These are phyloP conservation scores for Passer domesticus DNA, from an alignment of 2,113 vertebrate species.

Conservation along the genomic window DNA sequence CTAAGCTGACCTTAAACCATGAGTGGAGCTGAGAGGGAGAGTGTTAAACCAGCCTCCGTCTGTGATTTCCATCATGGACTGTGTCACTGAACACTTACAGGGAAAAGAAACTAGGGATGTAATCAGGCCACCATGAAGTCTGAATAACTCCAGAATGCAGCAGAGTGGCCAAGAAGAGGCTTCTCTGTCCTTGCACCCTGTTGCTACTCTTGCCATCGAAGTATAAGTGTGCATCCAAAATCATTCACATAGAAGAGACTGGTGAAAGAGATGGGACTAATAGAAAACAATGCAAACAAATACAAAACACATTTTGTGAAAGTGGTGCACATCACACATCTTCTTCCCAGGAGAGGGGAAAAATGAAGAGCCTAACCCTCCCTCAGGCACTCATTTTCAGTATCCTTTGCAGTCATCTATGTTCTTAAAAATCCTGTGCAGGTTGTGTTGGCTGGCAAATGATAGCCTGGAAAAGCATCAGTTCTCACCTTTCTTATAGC, in stretches of 20 bases:
- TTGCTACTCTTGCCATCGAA: not conserved
- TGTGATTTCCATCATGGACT: slow-evolving; percentile 29
- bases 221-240: not conserved
- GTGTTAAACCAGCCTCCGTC: not conserved
- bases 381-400: not conserved
- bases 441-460: not conserved
- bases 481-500: not conserved
- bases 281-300: not conserved
- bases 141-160: not conserved
- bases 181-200: not conserved
- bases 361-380: not conserved
- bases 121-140: not conserved
- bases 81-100: not conserved
- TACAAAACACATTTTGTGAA: not conserved
- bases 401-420: not conserved
- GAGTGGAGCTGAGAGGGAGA: not conserved
- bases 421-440: not conserved
- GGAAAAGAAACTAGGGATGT: not conserved
- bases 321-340: not conserved
- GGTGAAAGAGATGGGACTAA: not conserved
- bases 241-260: not conserved
- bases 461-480: not conserved
- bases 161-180: not conserved
- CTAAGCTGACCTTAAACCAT: not conserved
- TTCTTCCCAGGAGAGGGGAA: not conserved